Evolutionary conservation across 1,140 invertebrate genomes (phyloP), one percentile per base, ranked within the genome.

Genomic region (Drosophila neocordata): DNA sequence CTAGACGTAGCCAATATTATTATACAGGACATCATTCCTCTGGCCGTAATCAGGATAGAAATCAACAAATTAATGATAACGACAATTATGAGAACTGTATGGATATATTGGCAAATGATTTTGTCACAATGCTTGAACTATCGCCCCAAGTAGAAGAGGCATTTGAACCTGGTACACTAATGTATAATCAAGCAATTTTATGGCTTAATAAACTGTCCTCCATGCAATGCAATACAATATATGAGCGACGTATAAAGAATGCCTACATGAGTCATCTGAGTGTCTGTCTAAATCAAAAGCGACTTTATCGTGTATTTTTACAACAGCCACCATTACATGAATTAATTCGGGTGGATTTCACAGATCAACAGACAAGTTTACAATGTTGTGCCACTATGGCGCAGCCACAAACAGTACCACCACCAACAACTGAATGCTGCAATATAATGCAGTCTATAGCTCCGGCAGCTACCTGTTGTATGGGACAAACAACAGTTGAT

Each of bases 251-350:
- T 12, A 4, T 87, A 62, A 75, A 82, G 0, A 79, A 87, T 34
- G 51, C 57, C 0, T 90, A 89, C 24, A 89, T 90, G 72, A 90
- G 89, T 9, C 62, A 83, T 38, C 35, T 90, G n/a, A 76, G 67
- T 1, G 72, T 79, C 0, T 87, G 79, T 34, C 41, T 90, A 7
- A 83, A 83, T 15, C 65, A 83, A 20, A 57, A 60, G 7, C 38
- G 69, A 2, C 22, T 90, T 3, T 51, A 61, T 7, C 89, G 82
- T 0, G 48, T 89, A 22, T 65, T 90, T 24, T 20, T 22, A 1
- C 20, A 73, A 18, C 18, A 55, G 4, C 84, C 89, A 5, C 72
- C 64, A 0, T 2, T 20, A 3, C 18, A 37, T 1, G 55, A 70
- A 15, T 34, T 90, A 0, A 27, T 27, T 18, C 69, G 67, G 79